These are phyloP conservation scores for Cydia strobilella DNA, from an alignment of 1,140 invertebrate species.

Conservation along the genomic window DNA sequence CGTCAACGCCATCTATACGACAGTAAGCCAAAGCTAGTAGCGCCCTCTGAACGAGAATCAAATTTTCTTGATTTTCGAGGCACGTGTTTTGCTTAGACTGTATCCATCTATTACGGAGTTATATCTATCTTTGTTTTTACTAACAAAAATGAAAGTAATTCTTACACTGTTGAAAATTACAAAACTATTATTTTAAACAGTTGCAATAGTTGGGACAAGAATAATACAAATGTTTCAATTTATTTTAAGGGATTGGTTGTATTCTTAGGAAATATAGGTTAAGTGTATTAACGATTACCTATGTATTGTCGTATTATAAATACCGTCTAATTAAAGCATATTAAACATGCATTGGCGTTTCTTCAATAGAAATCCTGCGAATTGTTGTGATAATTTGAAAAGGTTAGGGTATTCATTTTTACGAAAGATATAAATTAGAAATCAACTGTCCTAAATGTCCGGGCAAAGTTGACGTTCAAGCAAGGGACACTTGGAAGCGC, in stretches of 20 bases:
- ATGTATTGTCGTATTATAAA: slow-evolving; percentile 6
- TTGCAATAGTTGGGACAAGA: neutral
- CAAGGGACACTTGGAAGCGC: too few species aligned
- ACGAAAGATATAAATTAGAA: neutral
- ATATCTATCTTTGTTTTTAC: too few species aligned
- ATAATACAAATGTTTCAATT: neutral
- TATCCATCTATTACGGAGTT: too few species aligned
- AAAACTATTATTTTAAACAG: too few species aligned
- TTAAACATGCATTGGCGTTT: slow-evolving; percentile 1
- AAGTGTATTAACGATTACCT: neutral
- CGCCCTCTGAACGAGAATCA: too few species aligned
- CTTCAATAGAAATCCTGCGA: neutral
- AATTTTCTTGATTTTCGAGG: too few species aligned
- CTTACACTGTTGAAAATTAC: too few species aligned
- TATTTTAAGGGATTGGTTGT: neutral
- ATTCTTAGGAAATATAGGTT: neutral
- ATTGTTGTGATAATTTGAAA: neutral
- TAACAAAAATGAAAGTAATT: too few species aligned
- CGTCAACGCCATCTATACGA: too few species aligned
- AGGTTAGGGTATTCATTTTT: neutral
- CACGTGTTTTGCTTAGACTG: too few species aligned
- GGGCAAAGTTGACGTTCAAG: neutral
- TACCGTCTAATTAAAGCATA: neutral
- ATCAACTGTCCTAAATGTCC: neutral
- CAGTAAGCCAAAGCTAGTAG: too few species aligned